Base-by-base conservation (phyloP, 2,113 vertebrate species). In the Calyptomena viridis region DNA sequence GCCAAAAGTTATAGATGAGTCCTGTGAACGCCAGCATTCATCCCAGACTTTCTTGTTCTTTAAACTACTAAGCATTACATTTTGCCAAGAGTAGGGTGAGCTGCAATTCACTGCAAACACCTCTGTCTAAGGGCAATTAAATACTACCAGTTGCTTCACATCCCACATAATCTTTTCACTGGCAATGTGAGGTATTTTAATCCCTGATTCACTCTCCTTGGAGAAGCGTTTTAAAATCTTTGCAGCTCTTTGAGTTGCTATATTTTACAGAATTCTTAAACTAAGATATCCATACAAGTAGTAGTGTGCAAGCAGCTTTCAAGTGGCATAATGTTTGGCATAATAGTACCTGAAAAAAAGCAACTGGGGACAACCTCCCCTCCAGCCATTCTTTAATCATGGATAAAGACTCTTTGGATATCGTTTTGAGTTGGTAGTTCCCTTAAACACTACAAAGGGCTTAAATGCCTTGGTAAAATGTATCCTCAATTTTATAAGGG, bases 1-100 rank as follows among this genome's bases (percentile, higher is more conserved):
- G 89, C 64, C 74, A 87, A n/a, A 94, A 94, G 58, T 55, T 92
- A 89, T 21, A 95, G 93, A 81, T 21, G 81, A 95, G 47, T 91
- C 59, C 58, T 86, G 58, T 87, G 76, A 96, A 91, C 4, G 35
- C 37, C 47, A 80, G 67, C 33, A 46, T 82, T 95, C 93, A 28
- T 49, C 92, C 30, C 27, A 58, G 33, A 55, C 87, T 88, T 93
- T 85, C 62, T 52, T 72, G 59, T n/a, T 67, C 75, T 91, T 92
- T 83, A 72, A 83, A 82, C 83, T 79, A 68, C 28, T 16, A 82
- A 85, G 53, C 6, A 31, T 56, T 83, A 39, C 23, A 33, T 81
- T 73, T 49, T 93, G 56, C 76, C 74, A 93, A 82, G 52, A 69
- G 60, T 17, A 86, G 33, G 22, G 31, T 6, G 31, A 91, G 50